These are phyloP conservation scores for Clarias gariepinus DNA, from an alignment of 2,113 vertebrate genomes.

Conservation along the genomic window DNA sequence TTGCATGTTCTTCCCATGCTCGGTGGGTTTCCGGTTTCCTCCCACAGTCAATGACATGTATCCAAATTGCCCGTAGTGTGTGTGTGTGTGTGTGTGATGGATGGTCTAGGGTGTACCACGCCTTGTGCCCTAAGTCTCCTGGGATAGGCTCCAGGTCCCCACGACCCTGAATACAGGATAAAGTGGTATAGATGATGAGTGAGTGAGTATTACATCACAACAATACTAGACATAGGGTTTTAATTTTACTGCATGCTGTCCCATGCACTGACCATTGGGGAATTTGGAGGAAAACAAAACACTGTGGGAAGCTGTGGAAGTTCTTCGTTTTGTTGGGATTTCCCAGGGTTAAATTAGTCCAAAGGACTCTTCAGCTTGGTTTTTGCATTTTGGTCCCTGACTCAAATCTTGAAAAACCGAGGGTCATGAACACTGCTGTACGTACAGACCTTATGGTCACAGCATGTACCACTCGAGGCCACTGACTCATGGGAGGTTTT, in stretches of 20 bases:
- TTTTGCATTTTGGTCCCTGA: background rate
- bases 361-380: background rate
- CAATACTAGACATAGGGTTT: background rate
- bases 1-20: no score
- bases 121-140: no score
- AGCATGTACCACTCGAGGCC: background rate
- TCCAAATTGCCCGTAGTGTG: no score
- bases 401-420: background rate
- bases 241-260: background rate
- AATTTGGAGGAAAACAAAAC: background rate
- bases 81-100: no score
- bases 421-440: constrained; percentile 16
- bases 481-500: constrained; percentile 26
- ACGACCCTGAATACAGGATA: no score
- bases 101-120: no score
- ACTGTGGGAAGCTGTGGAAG: background rate
- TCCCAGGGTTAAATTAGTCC: constrained; percentile 23
- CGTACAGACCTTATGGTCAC: background rate
- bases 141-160: no score
- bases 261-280: background rate
- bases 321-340: background rate
- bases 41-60: no score
- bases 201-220: background rate
- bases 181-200: no score
- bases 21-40: no score